Conservation (phyloP, 2,888 invertebrate species). For the Mactromeris polynyma region DNA sequence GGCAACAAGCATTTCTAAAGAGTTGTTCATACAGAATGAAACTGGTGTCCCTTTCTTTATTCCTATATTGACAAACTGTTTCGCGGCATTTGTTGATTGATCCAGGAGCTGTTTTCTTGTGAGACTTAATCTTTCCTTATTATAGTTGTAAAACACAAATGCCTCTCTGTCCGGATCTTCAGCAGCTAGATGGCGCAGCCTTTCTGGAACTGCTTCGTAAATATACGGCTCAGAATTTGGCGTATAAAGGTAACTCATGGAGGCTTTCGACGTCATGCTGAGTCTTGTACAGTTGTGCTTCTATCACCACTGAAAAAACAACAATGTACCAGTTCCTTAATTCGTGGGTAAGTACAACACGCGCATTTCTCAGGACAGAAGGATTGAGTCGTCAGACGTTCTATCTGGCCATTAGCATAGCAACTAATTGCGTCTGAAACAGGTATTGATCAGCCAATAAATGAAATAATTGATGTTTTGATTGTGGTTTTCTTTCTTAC, state of each 20-base stretch:
- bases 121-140: slow-evolving; percentile 26
- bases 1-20: slow-evolving; percentile 47
- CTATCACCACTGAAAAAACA: no score
- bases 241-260: slow-evolving; percentile 40
- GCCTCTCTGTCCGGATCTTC: slow-evolving; percentile 55
- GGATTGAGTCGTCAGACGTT: no score
- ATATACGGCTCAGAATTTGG: slow-evolving; percentile 43
- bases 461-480: no score
- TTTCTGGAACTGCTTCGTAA: slow-evolving; percentile 51
- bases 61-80: slow-evolving; percentile 45
- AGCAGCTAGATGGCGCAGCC: slow-evolving; percentile 48
- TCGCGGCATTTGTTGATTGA: slow-evolving; percentile 28
- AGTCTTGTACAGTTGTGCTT: no score
- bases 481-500: no score
- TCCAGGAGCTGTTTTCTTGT: slow-evolving; percentile 51
- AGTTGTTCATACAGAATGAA: slow-evolving; percentile 62
- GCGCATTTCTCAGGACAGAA: no score
- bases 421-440: no score
- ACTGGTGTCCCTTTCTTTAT: slow-evolving; percentile 46
- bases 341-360: no score
- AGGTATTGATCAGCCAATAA: no score
- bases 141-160: slow-evolving; percentile 53
- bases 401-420: no score
- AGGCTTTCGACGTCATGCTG: not conserved
- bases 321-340: no score